Conservation (phyloP, 2,113 vertebrate species). For the Otocyon megalotis region DNA sequence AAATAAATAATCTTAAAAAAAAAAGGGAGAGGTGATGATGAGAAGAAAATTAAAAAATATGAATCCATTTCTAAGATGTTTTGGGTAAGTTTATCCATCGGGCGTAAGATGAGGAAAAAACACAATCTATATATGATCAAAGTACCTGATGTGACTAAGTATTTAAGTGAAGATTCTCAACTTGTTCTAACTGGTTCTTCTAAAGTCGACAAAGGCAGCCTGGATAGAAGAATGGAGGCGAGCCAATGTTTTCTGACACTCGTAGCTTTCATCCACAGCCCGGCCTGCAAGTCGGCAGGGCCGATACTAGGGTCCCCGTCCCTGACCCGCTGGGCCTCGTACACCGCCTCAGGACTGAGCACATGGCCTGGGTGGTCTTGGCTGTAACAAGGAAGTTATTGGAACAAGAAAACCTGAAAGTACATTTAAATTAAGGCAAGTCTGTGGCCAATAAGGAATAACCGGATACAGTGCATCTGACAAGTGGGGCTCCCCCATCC, state of each 20-base stretch:
- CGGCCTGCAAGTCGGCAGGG: not conserved
- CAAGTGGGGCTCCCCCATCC: not conserved
- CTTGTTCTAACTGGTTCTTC: not conserved
- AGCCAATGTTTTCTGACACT: not conserved
- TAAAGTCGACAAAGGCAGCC: not conserved
- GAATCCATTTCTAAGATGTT: not conserved
- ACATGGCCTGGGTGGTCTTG: not conserved
- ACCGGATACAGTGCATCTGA: not conserved
- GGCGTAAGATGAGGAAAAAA: not conserved
- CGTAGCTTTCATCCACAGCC: not conserved
- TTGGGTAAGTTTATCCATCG: not conserved
- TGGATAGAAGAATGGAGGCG: not conserved
- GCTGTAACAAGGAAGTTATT: too few species aligned
- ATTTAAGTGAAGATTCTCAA: not conserved
- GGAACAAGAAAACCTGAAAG: not conserved
- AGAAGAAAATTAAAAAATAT: not conserved
- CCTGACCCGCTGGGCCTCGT: not conserved
- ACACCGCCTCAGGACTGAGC: not conserved
- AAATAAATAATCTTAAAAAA: too few species aligned
- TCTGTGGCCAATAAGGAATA: not conserved
- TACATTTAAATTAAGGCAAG: not conserved
- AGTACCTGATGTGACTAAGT: not conserved
- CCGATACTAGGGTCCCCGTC: not conserved
- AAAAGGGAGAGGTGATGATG: not conserved
- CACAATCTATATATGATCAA: not conserved